A percentile compares a stretch with the other conserved stretches of the same genome.
phyloP scores from a whole-genome alignment of 2,888 invertebrate species.

The Eudasyphora cyanicolor region DNA sequence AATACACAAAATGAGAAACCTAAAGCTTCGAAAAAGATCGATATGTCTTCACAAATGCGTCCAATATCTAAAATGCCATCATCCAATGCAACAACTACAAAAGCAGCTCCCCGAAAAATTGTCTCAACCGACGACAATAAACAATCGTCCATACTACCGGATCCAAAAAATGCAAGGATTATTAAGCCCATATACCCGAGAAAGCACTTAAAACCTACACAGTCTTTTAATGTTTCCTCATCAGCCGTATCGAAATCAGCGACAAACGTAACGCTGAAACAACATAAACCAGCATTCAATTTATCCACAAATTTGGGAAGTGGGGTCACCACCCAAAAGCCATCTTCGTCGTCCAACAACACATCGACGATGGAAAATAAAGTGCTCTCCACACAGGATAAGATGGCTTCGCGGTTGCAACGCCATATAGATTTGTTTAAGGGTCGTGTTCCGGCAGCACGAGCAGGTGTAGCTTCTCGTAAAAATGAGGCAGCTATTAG shows the following conservation, averaged over 20 bases:
- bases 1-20: conserved; percentile 56
- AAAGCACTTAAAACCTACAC: conserved; percentile 53
- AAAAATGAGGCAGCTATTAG: conserved; percentile 78
- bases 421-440: conserved; percentile 77
- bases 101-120: neutral
- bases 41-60: conserved; percentile 46
- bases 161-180: conserved; percentile 42
- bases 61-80: conserved; percentile 1
- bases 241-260: neutral
- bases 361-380: neutral
- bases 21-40: conserved; percentile 68
- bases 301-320: conserved; percentile 59
- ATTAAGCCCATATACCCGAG: conserved; percentile 11
- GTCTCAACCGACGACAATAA: neutral
- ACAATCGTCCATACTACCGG: conserved; percentile 44
- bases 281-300: conserved; percentile 68
- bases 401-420: conserved; percentile 72
- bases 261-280: conserved; percentile 4
- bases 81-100: neutral
- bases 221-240: conserved; percentile 42
- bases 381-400: conserved; percentile 56
- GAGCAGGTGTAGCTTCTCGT: conserved; percentile 48
- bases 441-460: conserved; percentile 64
- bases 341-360: conserved; percentile 18
- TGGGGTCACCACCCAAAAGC: conserved; percentile 7